Conservation (phyloP, 1,140 invertebrate species). For the Drosophila melanogaster region DNA sequence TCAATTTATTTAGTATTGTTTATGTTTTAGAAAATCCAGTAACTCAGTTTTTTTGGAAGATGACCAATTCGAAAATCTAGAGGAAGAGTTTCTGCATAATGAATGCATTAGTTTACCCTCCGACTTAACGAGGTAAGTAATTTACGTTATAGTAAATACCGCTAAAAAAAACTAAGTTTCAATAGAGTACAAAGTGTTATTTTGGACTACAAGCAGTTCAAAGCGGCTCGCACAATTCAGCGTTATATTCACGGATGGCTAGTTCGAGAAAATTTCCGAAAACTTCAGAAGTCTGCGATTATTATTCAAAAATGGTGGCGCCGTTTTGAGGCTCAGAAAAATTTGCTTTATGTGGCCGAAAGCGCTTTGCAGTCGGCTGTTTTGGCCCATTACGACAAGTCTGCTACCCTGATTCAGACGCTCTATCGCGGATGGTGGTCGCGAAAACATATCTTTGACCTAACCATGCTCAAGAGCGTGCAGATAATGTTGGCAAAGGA, state of each 20-base stretch:
- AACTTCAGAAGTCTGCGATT: neutral
- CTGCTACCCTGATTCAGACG: conserved; percentile 46
- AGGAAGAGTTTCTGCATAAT: neutral
- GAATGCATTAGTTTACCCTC: neutral
- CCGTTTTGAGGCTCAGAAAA: neutral
- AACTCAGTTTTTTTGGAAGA: neutral
- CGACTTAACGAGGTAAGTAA: conserved; percentile 4
- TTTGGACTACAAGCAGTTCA: conserved; percentile 63
- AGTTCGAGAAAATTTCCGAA: neutral
- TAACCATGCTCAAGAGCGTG: conserved; percentile 8
- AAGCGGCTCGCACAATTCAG: conserved; percentile 62
- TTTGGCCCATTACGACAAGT: neutral
- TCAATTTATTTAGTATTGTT: neutral
- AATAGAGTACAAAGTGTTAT: conserved; percentile 17
- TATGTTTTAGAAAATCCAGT: neutral
- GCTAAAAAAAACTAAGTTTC: no score
- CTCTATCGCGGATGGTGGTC: conserved; percentile 61
- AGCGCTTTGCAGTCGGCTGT: conserved; percentile 1
- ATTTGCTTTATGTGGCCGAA: conserved; percentile 1
- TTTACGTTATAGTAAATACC: neutral
- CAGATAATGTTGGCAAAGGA: neutral
- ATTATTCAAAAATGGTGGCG: conserved; percentile 58
- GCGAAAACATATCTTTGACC: conserved; percentile 39
- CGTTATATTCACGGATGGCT: conserved; percentile 40
- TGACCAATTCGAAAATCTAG: neutral